A percentile compares a stretch with the other conserved stretches of the same genome.
Evolutionary conservation across 2,113 vertebrate genomes (phyloP).

Genomic region (Tachuris rubrigastra): DNA sequence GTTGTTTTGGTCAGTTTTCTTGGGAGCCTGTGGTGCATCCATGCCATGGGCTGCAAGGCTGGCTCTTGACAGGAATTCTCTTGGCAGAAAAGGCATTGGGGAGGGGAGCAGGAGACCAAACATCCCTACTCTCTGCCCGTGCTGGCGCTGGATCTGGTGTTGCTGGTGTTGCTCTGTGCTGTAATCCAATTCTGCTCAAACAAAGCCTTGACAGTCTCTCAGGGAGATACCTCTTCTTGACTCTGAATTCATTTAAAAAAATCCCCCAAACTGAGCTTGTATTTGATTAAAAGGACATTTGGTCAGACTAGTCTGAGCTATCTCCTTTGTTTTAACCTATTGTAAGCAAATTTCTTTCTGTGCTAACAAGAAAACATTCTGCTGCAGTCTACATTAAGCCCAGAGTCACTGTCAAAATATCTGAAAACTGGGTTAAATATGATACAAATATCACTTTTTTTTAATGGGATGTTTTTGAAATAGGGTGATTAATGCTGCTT

Average conservation of each 20-base stretch:
- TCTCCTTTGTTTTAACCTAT: not conserved
- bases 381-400: not conserved
- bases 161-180: not conserved
- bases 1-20: not conserved
- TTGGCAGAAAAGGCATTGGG: not conserved
- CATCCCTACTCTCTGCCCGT: not conserved
- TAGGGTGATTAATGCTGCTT: not conserved
- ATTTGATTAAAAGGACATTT: constrained; percentile 16
- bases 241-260: not conserved
- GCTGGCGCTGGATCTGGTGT: rapidly evolving
- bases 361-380: not conserved
- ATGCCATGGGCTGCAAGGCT: rapidly evolving
- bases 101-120: not conserved
- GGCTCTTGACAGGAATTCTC: not conserved
- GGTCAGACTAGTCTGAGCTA: not conserved
- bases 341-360: not conserved
- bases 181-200: not conserved
- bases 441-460: not conserved
- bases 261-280: not conserved
- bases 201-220: not conserved
- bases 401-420: not conserved
- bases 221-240: not conserved
- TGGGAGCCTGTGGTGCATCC: not conserved
- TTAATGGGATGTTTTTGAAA: not conserved
- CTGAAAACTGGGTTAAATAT: constrained; percentile 20